Evolutionary conservation across 2,797 vertebrate genomes (phyloP).

Genomic region (Hydrophis major): DNA sequence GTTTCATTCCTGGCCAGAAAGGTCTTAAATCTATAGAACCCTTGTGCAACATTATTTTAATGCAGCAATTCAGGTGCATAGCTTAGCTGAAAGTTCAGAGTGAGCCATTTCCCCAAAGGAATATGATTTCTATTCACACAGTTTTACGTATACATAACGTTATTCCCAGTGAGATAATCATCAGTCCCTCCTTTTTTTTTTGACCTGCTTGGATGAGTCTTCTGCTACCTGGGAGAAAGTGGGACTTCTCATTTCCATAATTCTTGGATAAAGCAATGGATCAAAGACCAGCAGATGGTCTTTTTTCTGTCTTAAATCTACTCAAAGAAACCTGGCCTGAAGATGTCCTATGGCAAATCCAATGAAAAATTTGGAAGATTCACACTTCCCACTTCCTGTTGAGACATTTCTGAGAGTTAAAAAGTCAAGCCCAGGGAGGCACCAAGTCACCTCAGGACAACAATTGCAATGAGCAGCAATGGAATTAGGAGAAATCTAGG

Average conservation of each 20-base stretch:
- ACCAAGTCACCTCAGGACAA: not conserved
- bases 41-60: slow-evolving; percentile 56
- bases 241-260: slow-evolving; percentile 46
- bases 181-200: slow-evolving; percentile 40
- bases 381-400: not conserved
- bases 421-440: not conserved
- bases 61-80: slow-evolving; percentile 54
- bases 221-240: slow-evolving; percentile 37
- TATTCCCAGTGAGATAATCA: slow-evolving; percentile 56
- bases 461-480: not conserved
- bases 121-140: slow-evolving; percentile 55
- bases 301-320: not conserved
- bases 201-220: slow-evolving; percentile 54
- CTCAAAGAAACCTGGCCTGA: not conserved
- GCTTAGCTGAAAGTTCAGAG: slow-evolving; percentile 46
- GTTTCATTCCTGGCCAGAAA: slow-evolving; percentile 52
- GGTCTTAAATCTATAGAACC: slow-evolving; percentile 57
- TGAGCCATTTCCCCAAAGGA: slow-evolving; percentile 49
- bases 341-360: not conserved
- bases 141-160: slow-evolving; percentile 50
- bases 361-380: not conserved
- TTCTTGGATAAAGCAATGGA: slow-evolving; percentile 40
- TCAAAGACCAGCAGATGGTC: slow-evolving; percentile 23
- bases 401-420: not conserved
- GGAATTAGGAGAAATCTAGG: not conserved